Conservation (phyloP, 2,888 invertebrate species). For the Imbricaverruca yamaguchii region DNA sequence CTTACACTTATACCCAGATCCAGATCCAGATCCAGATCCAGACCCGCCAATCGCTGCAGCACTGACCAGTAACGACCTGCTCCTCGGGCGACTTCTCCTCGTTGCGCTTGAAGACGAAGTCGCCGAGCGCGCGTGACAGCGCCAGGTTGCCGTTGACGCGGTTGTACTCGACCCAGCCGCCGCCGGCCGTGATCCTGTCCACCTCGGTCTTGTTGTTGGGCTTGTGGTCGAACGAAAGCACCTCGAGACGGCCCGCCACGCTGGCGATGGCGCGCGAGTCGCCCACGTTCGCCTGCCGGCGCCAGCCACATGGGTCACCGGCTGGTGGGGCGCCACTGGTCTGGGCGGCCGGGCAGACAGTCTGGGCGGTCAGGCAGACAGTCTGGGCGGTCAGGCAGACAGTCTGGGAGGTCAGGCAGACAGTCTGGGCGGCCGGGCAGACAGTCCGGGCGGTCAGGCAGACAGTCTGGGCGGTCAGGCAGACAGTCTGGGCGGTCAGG, state of each 20-base stretch:
- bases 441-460: too few species aligned
- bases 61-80: slow-evolving; percentile 90
- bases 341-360: too few species aligned
- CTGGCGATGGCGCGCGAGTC: slow-evolving; percentile 93
- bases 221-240: slow-evolving; percentile 87
- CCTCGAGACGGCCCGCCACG: slow-evolving; percentile 66
- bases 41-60: too few species aligned
- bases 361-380: too few species aligned
- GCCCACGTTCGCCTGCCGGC: slow-evolving; percentile 74
- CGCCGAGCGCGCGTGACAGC: slow-evolving; percentile 89
- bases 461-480: too few species aligned
- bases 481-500: too few species aligned
- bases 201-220: slow-evolving; percentile 82
- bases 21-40: too few species aligned
- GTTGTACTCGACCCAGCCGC: slow-evolving; percentile 95
- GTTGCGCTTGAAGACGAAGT: slow-evolving; percentile 93
- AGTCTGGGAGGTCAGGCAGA: too few species aligned
- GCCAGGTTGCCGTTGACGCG: slow-evolving; percentile 98
- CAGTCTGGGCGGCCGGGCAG: too few species aligned
- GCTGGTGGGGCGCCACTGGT: too few species aligned
- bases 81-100: slow-evolving; percentile 75
- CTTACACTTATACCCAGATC: too few species aligned
- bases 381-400: too few species aligned
- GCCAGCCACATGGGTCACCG: not conserved
- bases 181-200: slow-evolving; percentile 80